Evolutionary conservation across 2,113 vertebrate genomes (phyloP), one percentile per base, ranked within the genome.

Genomic region (Corynorhinus townsendii): DNA sequence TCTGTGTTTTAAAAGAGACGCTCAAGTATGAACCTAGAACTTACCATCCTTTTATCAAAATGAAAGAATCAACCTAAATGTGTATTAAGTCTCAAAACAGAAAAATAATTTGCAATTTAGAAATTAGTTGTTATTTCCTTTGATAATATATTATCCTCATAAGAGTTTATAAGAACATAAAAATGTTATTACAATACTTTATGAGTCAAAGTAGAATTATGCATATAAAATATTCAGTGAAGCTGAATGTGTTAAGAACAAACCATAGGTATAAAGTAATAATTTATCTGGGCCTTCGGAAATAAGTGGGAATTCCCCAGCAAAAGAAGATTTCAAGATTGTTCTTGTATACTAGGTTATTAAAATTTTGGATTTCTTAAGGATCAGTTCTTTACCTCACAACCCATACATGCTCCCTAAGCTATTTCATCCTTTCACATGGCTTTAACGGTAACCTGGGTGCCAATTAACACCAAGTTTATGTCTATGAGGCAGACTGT

Each of bases 1-100:
- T 96, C 97, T 98, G 97, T 92, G 95, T 94, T 97, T 98, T 92
- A 90, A 66, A 87, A 59, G 77, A 11, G 49, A 69, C 4, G 28
- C 7, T 80, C 35, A 68, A 30, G 1, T 66, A 40, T 20, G 20
- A 82, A 64, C 16, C 1, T 49, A 87, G 33, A 87, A 69, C 4
- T 77, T 56, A 3, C 35, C 24, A 16, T 90, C 7, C 86, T 89
- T 95, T 79, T 38, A 66, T 73, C 19, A 92, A 73, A 87, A 89
- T 16, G 19, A 43, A 95, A 94, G 1, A n/a, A 45, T 59, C 17
- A 20, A 40, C 8, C 26, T 85, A 40, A 24, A 38, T 4, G 9
- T 64, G 38, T 49, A 83, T 92, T 66, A 45, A 76, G 8, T 95
- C 15, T 96, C 16, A 92, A 75, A 8, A 40, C 19, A 85, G 86